These are phyloP conservation scores for Siderastrea siderea DNA, from an alignment of 92 coral and sea anemone genomes.

Conservation along the genomic window DNA sequence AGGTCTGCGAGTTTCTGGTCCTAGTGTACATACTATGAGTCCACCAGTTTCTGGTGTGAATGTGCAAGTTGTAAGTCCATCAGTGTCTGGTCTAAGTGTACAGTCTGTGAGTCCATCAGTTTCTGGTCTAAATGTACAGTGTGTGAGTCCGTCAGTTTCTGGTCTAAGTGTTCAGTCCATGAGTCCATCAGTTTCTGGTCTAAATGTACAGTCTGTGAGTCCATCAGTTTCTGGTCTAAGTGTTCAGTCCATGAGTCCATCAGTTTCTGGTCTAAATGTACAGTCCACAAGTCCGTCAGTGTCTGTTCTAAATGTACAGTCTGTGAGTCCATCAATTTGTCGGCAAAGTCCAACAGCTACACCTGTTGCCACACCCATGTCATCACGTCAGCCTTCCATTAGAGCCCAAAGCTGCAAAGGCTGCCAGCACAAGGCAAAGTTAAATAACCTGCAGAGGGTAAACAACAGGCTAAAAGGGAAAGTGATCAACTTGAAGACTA, in stretches of 20 bases:
- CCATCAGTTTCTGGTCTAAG: not conserved
- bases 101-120: not conserved
- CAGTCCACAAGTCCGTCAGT: not conserved
- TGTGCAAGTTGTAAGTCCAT: not conserved
- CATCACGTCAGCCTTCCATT: not conserved
- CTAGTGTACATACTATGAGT: not conserved
- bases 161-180: too few species aligned
- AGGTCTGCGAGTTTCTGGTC: not conserved
- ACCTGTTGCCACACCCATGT: not conserved
- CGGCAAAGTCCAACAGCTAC: not conserved
- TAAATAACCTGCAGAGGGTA: not conserved
- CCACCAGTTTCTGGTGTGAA: not conserved
- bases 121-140: too few species aligned
- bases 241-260: not conserved
- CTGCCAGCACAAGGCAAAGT: conserved; percentile 2
- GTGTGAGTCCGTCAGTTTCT: too few species aligned
- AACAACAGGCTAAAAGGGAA: not conserved
- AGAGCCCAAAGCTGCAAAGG: conserved; percentile 13
- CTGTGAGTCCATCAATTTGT: not conserved
- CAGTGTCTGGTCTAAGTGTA: not conserved
- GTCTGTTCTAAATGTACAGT: not conserved
- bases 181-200: too few species aligned
- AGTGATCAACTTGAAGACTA: not conserved
- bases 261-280: not conserved
- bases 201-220: too few species aligned